phyloP scores from a whole-genome alignment of 2,888 invertebrate species.

The Dascillus cervinus region DNA sequence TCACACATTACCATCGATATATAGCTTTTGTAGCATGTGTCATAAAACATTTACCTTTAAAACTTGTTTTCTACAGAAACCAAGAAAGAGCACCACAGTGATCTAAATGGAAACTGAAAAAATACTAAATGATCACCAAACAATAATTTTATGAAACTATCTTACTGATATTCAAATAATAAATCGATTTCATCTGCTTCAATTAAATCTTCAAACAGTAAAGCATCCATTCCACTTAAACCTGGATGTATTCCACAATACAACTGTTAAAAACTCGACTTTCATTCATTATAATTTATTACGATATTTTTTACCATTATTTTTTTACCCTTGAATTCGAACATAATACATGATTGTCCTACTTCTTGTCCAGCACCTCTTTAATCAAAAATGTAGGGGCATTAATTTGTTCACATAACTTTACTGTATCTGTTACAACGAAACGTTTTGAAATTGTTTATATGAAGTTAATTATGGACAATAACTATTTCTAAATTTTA shows the following conservation, averaged over 20 bases:
- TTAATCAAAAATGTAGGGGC: conserved; percentile 5
- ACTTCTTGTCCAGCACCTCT: conserved; percentile 99
- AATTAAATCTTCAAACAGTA: conserved; percentile 95
- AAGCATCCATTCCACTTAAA: conserved; percentile 90
- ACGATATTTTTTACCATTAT: conserved; percentile 91
- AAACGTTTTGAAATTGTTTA: no score
- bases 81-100: conserved; percentile 97
- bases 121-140: conserved; percentile 1
- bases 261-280: conserved; percentile 47
- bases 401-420: no score
- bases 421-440: no score
- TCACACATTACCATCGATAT: conserved; percentile 96
- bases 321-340: conserved; percentile 98
- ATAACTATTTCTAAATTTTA: no score
- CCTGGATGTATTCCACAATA: conserved; percentile 99
- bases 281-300: no score
- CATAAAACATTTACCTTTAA: conserved; percentile 98
- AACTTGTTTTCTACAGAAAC: conserved; percentile 95
- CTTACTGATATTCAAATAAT: conserved; percentile 88
- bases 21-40: conserved; percentile 99
- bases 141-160: conserved; percentile 11
- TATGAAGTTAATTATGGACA: no score
- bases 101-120: conserved; percentile 88
- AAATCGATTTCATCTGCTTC: conserved; percentile 97
- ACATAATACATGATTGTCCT: conserved; percentile 94